Base-by-base conservation (phyloP, 2,888 invertebrate genomes). In the Oasisia sp. region DNA sequence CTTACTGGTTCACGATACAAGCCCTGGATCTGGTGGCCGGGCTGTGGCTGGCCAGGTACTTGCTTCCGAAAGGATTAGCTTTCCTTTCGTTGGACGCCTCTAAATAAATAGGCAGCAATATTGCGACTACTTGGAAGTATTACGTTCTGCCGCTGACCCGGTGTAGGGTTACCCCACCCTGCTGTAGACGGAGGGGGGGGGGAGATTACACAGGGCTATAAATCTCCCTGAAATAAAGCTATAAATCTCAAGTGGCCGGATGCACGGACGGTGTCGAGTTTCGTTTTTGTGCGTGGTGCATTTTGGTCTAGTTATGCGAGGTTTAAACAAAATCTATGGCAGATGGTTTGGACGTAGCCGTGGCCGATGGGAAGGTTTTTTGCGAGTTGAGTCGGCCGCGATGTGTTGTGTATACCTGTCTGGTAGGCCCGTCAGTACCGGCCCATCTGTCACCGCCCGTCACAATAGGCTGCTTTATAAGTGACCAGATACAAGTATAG, bases 401-500 rank as follows among this genome's bases (percentile, higher is more conserved):
- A 38, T 50, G 50, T 50, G 50, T 14, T 50, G 50, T 50, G 50
- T 14, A 50, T 14, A 50, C 50, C 50, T 50, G 50, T 50, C 12
- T 50, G 12, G 1, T 50, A 19, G 74, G 27, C 74, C 27, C 74
- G n/a, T n/a, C 74, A 74, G n/a, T 27, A 19, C 14, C 27, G 74
- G 19, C 74, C 74, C 74, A 74, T 74, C 74, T 19, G 27, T 74
- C 74, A 74, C 74, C 4, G 74, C 74, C 74, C 7, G 74, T 74
- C 74, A 74, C 74, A 74, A 74, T 74, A 74, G 74, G 74, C 74
- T 74, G 74, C n/a, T 74, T 74, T 74, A 74, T 74, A 74, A 74
- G 74, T 27, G 74, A 74, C 74, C 74, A 74, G 27, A 74, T 19
- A 19, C 74, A 74, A 74, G 74, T 74, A 56, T 56, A 74, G 74